Evolutionary conservation across 2,888 invertebrate genomes (phyloP), one percentile per base, ranked within the genome.

Genomic region (Thumatha senex): DNA sequence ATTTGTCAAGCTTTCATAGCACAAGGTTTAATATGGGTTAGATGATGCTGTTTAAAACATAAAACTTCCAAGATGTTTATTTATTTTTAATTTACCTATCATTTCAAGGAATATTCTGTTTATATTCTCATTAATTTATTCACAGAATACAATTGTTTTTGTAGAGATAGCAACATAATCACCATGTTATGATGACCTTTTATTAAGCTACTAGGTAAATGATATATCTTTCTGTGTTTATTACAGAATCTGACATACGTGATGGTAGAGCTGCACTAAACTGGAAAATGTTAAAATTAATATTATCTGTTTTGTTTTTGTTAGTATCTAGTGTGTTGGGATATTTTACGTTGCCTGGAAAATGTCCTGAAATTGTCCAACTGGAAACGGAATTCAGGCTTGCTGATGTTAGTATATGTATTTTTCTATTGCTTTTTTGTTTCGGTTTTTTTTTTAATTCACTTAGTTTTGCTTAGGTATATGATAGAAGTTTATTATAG

Each of bases 321-420:
- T 73, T 58, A 58, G 42, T 78, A 9, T 73, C 57, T 44, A 53
- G 64, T 63, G 82, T 65, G 0, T 72, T 64, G 36, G 74, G 80
- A 29, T 88, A 87, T 59, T 88, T 86, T 8, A 88, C 85, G 2
- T 53, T 82, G 39, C 76, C 80, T 0, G 88, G 87, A 13, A 78
- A 79, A 63, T 88, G 88, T 61, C 88, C 87, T 0, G 80, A 84
- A 42, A 77, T 76, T 63, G 75, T 86, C 0, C 61, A 66, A 24
- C 56, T 82, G 15, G 74, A 84, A 54, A 78, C 79, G n/a, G 67
- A 83, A 49, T 87, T 88, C 34, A 67, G 74, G 47, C 56, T 87
- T n/a, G 76, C 76, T 15, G 83, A 86, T 54, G 88, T 88, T 70
- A 67, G 84, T 79, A 62, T 48, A n/a, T n/a, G 3, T 24, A 24